Conservation (phyloP, 2,888 invertebrate genomes). For the Drosophila pseudotalamancana region DNA sequence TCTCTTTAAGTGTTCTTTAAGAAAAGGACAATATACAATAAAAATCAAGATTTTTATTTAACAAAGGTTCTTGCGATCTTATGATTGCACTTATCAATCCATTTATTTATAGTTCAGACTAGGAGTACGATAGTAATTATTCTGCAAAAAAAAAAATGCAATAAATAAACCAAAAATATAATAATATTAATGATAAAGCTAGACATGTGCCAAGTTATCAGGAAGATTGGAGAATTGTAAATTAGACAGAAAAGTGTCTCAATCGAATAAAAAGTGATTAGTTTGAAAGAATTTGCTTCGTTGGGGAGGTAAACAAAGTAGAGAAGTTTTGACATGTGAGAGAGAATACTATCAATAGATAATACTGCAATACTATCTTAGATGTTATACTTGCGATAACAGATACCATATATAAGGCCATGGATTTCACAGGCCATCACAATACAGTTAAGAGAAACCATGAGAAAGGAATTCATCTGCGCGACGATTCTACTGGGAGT, state of each 20-base stretch:
- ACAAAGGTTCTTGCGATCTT: conserved; percentile 18
- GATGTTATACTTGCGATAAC: conserved; percentile 27
- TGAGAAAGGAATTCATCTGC: conserved; percentile 41
- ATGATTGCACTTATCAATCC: conserved; percentile 20
- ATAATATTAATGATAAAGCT: conserved; percentile 21
- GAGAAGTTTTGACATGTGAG: neutral
- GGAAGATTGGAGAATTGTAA: conserved; percentile 50
- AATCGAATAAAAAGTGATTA: conserved; percentile 50
- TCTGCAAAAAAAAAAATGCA: conserved; percentile 15
- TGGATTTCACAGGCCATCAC: neutral
- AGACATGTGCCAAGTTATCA: conserved; percentile 23
- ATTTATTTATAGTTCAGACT: conserved; percentile 42
- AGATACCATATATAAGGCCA: conserved; percentile 49
- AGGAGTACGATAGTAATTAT: conserved; percentile 14
- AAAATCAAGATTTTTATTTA: conserved; percentile 25
- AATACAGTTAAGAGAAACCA: conserved; percentile 24
- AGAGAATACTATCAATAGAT: conserved; percentile 47
- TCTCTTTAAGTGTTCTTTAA: too few species aligned
- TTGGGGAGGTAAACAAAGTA: conserved; percentile 24
- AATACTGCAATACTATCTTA: conserved; percentile 9
- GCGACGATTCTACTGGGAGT: conserved; percentile 40
- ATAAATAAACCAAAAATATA: conserved; percentile 32
- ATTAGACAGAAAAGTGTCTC: conserved; percentile 37
- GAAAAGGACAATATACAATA: too few species aligned
- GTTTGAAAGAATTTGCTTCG: conserved; percentile 10